phyloP scores from a whole-genome alignment of 2,888 invertebrate species.

The Pristionchus arcanus region DNA sequence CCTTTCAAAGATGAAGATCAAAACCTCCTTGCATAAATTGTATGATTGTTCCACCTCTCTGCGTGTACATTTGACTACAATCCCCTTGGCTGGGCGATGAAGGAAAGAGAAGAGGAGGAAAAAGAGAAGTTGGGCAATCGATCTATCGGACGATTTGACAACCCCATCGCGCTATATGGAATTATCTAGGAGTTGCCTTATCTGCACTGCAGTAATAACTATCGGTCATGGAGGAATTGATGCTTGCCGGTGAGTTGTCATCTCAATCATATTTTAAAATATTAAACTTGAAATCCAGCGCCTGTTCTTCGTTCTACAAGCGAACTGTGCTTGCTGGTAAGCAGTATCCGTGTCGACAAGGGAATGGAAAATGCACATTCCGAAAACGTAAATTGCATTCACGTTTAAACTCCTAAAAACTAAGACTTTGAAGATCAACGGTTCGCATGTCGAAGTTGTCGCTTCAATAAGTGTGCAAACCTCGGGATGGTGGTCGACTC shows the following conservation, averaged over 20 bases:
- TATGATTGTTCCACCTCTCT: not conserved
- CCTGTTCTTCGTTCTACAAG: conserved; percentile 10
- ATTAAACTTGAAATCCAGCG: not conserved
- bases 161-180: not conserved
- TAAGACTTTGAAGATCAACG: not conserved
- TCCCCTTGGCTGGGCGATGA: not conserved
- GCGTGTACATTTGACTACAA: not conserved
- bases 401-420: not conserved
- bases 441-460: not conserved
- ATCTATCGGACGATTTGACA: not conserved
- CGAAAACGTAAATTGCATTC: conserved; percentile 4
- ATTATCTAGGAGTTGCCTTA: not conserved
- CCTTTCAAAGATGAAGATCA: not conserved
- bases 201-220: not conserved
- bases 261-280: not conserved
- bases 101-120: not conserved
- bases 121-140: not conserved
- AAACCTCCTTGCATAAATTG: not conserved
- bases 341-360: conserved; percentile 17
- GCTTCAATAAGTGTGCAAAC: not conserved
- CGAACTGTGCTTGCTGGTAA: not conserved
- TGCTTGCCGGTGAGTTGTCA: not conserved
- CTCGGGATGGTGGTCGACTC: not conserved
- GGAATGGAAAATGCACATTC: not conserved
- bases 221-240: not conserved